phyloP scores from a whole-genome alignment of 2,797 vertebrate genomes.

The Pseudopleuronectes americanus region DNA sequence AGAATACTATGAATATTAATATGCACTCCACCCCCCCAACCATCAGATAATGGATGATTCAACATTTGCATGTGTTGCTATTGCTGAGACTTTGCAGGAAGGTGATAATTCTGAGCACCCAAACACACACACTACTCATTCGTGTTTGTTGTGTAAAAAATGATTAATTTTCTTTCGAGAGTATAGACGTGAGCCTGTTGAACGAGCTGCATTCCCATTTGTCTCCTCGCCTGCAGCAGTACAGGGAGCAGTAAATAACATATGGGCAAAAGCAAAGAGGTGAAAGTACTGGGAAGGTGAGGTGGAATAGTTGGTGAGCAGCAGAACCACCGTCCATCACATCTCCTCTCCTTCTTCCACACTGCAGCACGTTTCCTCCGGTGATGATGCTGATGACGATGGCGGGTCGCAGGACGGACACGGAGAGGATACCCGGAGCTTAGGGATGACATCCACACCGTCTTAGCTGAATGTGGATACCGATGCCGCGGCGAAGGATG shows the following conservation, averaged over 20 bases:
- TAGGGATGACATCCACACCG: constrained; percentile 70
- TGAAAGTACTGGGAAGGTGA: constrained; percentile 10
- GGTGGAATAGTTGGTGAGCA: constrained; percentile 5
- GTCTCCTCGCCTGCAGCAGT: constrained; percentile 5
- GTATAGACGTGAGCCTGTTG: constrained; percentile 33
- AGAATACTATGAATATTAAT: constrained; percentile 14
- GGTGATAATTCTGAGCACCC: constrained; percentile 9
- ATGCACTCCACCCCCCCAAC: constrained; percentile 42
- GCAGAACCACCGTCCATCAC: constrained; percentile 29
- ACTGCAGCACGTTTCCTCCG: constrained; percentile 61
- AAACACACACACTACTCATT: not conserved
- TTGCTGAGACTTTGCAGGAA: constrained; percentile 25
- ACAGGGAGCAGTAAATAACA: not conserved
- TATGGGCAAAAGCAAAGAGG: not conserved
- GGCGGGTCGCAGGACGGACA: constrained; percentile 65
- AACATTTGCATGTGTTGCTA: constrained; percentile 21
- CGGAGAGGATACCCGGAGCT: constrained; percentile 63
- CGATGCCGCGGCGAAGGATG: constrained; percentile 87
- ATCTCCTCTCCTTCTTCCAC: constrained; percentile 30
- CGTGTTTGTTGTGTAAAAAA: too few species aligned
- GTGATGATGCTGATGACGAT: constrained; percentile 41
- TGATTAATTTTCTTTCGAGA: constrained; percentile 2
- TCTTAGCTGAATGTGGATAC: constrained; percentile 76
- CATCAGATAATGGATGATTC: constrained; percentile 36
- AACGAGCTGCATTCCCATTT: constrained; percentile 6